phyloP scores from a whole-genome alignment of 2,113 vertebrate species.

The Tenrec ecaudatus region DNA sequence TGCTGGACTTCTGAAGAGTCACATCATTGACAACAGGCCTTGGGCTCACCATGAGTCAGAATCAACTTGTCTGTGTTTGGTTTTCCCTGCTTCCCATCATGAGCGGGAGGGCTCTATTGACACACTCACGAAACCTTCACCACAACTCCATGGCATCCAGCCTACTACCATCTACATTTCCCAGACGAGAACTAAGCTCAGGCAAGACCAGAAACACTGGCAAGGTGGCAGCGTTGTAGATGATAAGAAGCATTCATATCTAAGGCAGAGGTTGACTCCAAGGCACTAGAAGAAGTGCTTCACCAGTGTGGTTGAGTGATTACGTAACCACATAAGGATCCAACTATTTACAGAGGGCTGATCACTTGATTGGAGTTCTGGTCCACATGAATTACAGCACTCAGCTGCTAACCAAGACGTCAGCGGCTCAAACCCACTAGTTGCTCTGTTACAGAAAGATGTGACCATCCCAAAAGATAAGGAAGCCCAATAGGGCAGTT shows the following conservation, averaged over 20 bases:
- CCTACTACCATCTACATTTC: not conserved
- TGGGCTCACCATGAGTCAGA: not conserved
- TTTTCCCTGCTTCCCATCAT: not conserved
- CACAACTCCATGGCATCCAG: not conserved
- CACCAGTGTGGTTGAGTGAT: not conserved
- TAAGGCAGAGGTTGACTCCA: not conserved
- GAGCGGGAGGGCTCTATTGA: not conserved
- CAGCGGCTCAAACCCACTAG: too few species aligned
- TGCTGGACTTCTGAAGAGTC: not conserved
- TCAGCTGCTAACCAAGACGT: too few species aligned
- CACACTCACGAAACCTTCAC: not conserved
- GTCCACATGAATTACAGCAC: too few species aligned
- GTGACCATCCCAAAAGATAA: too few species aligned
- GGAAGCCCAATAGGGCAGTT: too few species aligned
- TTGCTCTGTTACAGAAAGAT: too few species aligned
- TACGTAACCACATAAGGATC: not conserved
- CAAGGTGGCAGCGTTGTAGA: not conserved
- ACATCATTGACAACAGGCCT: not conserved
- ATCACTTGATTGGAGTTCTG: not conserved
- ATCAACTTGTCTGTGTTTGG: not conserved
- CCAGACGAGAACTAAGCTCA: not conserved
- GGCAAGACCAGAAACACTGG: not conserved
- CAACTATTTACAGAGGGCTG: slow-evolving; percentile 23
- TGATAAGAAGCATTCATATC: not conserved
- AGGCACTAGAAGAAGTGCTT: not conserved